These are phyloP conservation scores for Aphaenogaster floridana DNA, from an alignment of 1,140 invertebrate species.

Conservation along the genomic window DNA sequence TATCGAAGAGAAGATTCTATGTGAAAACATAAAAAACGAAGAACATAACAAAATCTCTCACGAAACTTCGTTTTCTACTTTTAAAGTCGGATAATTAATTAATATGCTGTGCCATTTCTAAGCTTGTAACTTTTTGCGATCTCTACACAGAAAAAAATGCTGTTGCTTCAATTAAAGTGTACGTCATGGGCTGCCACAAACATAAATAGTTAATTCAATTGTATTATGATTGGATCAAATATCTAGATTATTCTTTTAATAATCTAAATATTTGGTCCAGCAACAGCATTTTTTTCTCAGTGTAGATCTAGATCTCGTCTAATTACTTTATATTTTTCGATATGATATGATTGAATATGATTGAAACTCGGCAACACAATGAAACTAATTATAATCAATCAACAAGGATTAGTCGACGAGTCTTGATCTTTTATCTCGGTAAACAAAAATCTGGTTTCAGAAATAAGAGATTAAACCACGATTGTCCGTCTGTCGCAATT, in stretches of 20 bases:
- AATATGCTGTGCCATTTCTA: neutral
- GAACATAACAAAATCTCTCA: neutral
- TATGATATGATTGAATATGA: neutral
- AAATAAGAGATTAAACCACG: conserved; percentile 18
- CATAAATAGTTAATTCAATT: too few species aligned
- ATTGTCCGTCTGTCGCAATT: conserved; percentile 18
- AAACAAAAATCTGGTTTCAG: conserved; percentile 2
- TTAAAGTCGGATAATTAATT: neutral
- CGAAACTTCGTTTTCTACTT: neutral
- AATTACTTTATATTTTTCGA: neutral
- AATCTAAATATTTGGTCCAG: too few species aligned
- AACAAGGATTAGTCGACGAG: neutral
- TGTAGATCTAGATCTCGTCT: too few species aligned
- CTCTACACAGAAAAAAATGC: neutral
- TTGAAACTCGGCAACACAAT: neutral
- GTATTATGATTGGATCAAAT: too few species aligned
- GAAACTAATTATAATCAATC: neutral
- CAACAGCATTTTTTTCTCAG: too few species aligned
- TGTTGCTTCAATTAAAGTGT: too few species aligned
- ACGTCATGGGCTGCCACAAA: too few species aligned
- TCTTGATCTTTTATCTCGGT: neutral
- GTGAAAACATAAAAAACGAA: neutral
- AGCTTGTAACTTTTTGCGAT: neutral
- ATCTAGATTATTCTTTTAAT: too few species aligned
- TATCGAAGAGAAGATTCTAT: neutral